Percentiles rank a stretch among this genome's conserved stretches.
These are phyloP conservation scores for Drosophila kambysellisi DNA, from an alignment of 2,888 invertebrate species.

Conservation along the genomic window DNA sequence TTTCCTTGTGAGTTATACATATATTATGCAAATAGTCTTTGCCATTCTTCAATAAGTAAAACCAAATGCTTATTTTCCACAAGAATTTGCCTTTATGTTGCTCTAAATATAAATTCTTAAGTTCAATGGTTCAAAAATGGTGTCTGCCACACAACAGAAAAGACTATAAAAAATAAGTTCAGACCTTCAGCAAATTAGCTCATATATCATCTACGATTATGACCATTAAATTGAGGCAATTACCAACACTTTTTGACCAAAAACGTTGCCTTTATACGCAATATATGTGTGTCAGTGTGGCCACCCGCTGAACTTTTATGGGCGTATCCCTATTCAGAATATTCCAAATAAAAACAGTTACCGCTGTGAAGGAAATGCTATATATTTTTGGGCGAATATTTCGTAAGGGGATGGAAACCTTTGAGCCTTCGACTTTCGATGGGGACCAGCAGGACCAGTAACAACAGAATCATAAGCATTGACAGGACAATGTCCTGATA, in stretches of 20 bases:
- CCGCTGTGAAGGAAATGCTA: conserved; percentile 5
- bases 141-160: conserved; percentile 1
- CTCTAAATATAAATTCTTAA: not conserved
- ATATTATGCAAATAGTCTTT: not conserved
- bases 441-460: not conserved
- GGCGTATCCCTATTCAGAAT: not conserved
- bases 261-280: conserved; percentile 30
- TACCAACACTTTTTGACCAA: conserved; percentile 42
- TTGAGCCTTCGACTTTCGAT: conserved; percentile 55
- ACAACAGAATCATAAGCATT: not conserved
- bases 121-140: not conserved
- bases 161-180: conserved; percentile 10
- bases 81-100: not conserved
- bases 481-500: conserved; percentile 23
- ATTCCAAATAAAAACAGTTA: not conserved
- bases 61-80: not conserved
- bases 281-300: conserved; percentile 29
- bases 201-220: conserved; percentile 38
- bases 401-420: conserved; percentile 2
- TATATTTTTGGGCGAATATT: conserved; percentile 2
- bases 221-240: conserved; percentile 47
- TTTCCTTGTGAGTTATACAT: not conserved
- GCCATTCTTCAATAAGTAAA: not conserved
- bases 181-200: conserved; percentile 9
- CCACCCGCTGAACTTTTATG: conserved; percentile 39